A percentile compares a stretch with the other conserved stretches of the same genome.
phyloP scores from a whole-genome alignment of 2,113 vertebrate genomes.

The Ammodytes marinus region DNA sequence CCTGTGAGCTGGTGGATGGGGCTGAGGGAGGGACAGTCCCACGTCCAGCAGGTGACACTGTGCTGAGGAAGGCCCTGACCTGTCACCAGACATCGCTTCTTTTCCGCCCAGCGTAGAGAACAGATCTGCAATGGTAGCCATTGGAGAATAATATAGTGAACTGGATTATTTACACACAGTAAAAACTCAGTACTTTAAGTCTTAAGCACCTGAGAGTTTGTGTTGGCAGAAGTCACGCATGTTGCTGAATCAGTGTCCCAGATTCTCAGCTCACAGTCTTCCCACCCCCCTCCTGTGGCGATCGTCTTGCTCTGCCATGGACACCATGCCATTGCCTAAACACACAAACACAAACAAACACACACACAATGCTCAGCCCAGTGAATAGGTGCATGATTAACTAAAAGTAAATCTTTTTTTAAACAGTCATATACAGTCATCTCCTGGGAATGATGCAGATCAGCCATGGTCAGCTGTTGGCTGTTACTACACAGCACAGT shows the following conservation, averaged over 20 bases:
- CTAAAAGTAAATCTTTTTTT: background rate
- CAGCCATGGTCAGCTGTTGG: too few relatives aligned
- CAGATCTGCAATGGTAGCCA: slow-evolving; percentile 82
- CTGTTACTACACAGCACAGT: too few relatives aligned
- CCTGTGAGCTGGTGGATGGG: slow-evolving; percentile 74
- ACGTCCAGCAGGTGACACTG: slow-evolving; percentile 81
- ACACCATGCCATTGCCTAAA: slow-evolving; percentile 86
- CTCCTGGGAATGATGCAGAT: too few relatives aligned
- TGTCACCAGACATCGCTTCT: slow-evolving; percentile 77
- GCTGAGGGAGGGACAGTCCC: slow-evolving; percentile 75
- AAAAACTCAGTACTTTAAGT: background rate
- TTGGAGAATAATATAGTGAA: background rate
- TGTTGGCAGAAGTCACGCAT: slow-evolving; percentile 74
- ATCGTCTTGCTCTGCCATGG: slow-evolving; percentile 85
- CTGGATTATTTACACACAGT: background rate
- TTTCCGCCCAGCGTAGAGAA: slow-evolving; percentile 84
- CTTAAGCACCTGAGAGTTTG: slow-evolving; percentile 85
- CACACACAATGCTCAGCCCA: background rate
- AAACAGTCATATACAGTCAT: too few relatives aligned
- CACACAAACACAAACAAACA: slow-evolving; percentile 17
- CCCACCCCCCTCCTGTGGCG: slow-evolving; percentile 85
- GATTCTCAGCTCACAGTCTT: slow-evolving; percentile 84
- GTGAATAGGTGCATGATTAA: background rate
- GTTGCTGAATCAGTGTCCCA: slow-evolving; percentile 82
- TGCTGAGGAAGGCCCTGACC: slow-evolving; percentile 83